Conservation (phyloP, 2,888 invertebrate species). For the Ctena decussata region DNA sequence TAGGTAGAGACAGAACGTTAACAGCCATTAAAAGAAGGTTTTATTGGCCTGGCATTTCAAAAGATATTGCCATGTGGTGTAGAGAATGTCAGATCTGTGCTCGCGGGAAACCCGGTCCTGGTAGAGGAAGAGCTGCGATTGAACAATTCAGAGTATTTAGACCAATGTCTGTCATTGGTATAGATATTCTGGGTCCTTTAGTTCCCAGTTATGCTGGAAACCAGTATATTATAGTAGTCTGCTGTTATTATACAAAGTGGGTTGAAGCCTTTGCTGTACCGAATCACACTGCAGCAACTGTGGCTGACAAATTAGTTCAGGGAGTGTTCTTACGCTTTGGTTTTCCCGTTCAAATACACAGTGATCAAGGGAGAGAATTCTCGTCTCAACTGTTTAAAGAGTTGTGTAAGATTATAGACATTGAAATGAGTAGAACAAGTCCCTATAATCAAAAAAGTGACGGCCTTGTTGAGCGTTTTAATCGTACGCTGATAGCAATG, state of each 20-base stretch:
- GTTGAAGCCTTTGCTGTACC: not conserved
- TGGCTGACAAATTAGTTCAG: not conserved
- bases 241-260: not conserved
- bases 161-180: not conserved
- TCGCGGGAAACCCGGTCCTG: no score
- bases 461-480: conserved; percentile 16
- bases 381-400: not conserved
- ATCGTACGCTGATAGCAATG: conserved; percentile 7
- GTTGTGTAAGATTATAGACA: no score
- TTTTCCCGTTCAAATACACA: conserved; percentile 16
- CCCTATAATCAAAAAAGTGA: not conserved
- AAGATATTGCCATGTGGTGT: no score
- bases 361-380: no score
- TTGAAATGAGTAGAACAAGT: no score
- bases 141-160: not conserved
- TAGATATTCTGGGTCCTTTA: not conserved
- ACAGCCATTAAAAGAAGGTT: not conserved
- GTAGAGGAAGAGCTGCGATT: not conserved
- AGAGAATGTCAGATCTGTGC: conserved; percentile 7
- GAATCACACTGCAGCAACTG: not conserved
- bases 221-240: not conserved
- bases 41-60: no score
- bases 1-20: not conserved
- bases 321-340: conserved; percentile 15
- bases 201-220: not conserved